phyloP scores from a whole-genome alignment of 2,888 invertebrate genomes.

The Lordiphosa fenestrarum region DNA sequence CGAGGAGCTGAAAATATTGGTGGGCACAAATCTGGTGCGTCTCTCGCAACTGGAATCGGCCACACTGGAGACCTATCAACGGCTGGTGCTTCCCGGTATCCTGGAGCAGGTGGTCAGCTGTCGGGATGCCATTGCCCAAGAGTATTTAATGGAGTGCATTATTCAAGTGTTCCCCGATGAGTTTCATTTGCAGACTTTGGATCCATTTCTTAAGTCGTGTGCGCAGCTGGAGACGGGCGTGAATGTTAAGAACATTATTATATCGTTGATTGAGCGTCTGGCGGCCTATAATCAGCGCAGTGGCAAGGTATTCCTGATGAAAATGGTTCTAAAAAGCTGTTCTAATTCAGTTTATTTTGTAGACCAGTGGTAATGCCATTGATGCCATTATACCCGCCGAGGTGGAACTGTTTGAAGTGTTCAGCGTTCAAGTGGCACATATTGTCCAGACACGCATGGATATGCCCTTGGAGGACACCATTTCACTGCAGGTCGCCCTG shows the following conservation, averaged over 20 bases:
- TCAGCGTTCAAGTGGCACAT: constrained; percentile 97
- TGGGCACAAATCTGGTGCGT: constrained; percentile 98
- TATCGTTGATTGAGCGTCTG: constrained; percentile 95
- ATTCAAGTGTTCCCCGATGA: constrained; percentile 99
- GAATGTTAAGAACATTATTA: constrained; percentile 98
- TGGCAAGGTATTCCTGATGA: constrained; percentile 80
- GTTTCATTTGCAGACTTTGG: constrained; percentile 97
- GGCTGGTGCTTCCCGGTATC: constrained; percentile 95
- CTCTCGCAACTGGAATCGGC: constrained; percentile 97
- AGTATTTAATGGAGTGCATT: constrained; percentile 99
- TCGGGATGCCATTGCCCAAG: constrained; percentile 98
- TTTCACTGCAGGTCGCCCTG: constrained; percentile 96
- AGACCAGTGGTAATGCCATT: constrained; percentile 80
- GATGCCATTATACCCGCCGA: constrained; percentile 88
- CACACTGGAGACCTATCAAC: constrained; percentile 94
- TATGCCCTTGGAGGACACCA: constrained; percentile 97
- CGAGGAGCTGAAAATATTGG: constrained; percentile 96
- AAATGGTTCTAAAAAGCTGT: background rate
- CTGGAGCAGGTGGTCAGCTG: constrained; percentile 99
- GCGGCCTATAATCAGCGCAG: constrained; percentile 91
- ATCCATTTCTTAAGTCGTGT: constrained; percentile 97
- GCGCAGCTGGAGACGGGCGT: constrained; percentile 97
- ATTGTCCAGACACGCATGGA: constrained; percentile 97
- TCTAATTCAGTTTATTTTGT: background rate
- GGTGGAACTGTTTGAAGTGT: constrained; percentile 97